Percentiles rank a stretch among this genome's conserved stretches.
phyloP scores from a whole-genome alignment of 2,113 vertebrate species.

The Leiothrix lutea region DNA sequence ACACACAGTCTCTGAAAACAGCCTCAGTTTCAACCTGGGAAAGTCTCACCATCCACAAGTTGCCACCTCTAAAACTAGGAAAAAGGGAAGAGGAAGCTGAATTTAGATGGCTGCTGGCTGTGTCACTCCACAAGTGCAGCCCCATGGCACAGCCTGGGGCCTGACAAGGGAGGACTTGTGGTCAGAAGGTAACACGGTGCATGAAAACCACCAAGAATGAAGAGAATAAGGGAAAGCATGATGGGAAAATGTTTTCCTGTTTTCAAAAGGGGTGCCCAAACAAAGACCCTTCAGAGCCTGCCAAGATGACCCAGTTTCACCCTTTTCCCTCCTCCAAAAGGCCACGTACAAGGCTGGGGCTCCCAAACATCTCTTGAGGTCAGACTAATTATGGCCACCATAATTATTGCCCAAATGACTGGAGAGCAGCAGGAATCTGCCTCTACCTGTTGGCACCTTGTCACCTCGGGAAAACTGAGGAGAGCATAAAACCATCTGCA shows the following conservation, averaged over 20 bases:
- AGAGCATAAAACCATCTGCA: background rate
- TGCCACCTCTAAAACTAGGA: background rate
- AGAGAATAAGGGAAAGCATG: background rate
- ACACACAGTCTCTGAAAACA: background rate
- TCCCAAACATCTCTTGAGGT: background rate
- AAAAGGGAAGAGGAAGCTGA: background rate
- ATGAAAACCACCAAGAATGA: background rate
- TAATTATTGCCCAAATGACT: background rate
- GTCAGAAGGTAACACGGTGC: background rate
- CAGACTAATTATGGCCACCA: background rate
- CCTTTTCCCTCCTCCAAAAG: background rate
- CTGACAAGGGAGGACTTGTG: background rate
- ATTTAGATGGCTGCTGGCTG: background rate
- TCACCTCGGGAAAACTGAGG: background rate
- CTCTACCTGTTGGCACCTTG: background rate
- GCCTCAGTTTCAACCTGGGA: background rate
- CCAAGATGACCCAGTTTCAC: background rate
- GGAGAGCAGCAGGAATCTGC: conserved; percentile 1
- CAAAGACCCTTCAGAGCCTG: background rate
- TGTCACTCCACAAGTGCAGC: accelerated
- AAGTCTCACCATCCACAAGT: background rate
- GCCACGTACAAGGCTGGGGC: background rate
- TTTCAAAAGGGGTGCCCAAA: background rate
- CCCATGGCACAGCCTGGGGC: background rate
- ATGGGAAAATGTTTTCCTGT: background rate